Evolutionary conservation across 2,113 vertebrate species (phyloP).

Genomic region (Urocynchramus pylzowi): DNA sequence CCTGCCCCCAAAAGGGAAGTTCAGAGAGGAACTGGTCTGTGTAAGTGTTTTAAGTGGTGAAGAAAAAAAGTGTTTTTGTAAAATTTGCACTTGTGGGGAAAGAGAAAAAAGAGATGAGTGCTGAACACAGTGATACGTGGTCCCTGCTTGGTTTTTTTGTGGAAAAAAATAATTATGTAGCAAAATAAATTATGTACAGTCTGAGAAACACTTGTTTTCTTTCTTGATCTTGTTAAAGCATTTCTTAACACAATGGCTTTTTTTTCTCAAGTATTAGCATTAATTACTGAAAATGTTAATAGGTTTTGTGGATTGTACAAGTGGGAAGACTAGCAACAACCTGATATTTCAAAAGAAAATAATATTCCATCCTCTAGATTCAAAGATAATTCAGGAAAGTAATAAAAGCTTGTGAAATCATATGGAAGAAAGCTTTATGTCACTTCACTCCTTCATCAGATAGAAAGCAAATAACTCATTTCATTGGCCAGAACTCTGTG

Average conservation of each 20-base stretch:
- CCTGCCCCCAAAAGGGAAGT: background rate
- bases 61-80: background rate
- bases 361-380: constrained; percentile 40
- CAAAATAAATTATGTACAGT: constrained; percentile 28
- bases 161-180: background rate
- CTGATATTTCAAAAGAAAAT: constrained; percentile 52
- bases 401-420: constrained; percentile 49
- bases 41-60: background rate
- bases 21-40: background rate
- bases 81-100: background rate
- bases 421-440: constrained; percentile 25
- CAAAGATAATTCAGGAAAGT: constrained; percentile 33
- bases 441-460: constrained; percentile 30
- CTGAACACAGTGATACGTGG: background rate
- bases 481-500: background rate
- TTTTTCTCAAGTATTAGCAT: constrained; percentile 63
- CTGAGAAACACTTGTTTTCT: constrained; percentile 47
- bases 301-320: constrained; percentile 47
- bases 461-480: constrained; percentile 6
- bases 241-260: constrained; percentile 63
- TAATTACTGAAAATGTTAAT: constrained; percentile 63
- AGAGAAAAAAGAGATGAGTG: background rate
- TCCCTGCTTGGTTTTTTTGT: background rate
- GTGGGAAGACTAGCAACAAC: constrained; percentile 24
- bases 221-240: constrained; percentile 58